Evolutionary conservation across 2,888 invertebrate genomes (phyloP).

Genomic region (Rotaria socialis): DNA sequence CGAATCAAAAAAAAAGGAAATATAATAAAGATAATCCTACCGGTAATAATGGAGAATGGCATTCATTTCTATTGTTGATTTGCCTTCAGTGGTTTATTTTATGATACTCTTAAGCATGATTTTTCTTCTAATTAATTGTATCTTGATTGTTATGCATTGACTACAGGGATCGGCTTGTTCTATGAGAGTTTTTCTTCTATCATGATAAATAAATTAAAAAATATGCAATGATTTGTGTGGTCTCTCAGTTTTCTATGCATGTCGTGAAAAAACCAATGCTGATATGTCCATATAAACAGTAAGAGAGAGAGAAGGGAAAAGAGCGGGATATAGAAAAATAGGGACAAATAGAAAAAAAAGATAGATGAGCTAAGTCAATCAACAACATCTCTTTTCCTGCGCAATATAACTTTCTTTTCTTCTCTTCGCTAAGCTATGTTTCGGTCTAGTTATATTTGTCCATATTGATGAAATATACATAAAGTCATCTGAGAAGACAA

Average conservation of each 20-base stretch:
- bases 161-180: neutral
- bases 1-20: neutral
- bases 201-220: neutral
- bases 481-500: neutral
- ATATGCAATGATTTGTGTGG: neutral
- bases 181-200: neutral
- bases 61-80: neutral
- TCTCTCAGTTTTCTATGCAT: neutral
- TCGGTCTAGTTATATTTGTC: neutral
- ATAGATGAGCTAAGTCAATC: slow-evolving; percentile 19
- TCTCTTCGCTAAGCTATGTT: neutral
- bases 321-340: neutral
- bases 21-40: neutral
- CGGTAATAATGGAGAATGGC: no score
- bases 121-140: neutral
- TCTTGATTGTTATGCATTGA: neutral
- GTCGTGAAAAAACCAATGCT: neutral
- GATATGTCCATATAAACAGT: neutral
- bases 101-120: neutral
- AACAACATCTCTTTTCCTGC: neutral
- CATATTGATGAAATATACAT: neutral
- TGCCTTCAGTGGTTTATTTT: neutral
- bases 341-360: neutral
- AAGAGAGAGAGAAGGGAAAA: neutral
- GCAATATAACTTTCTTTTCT: neutral